phyloP scores from a whole-genome alignment of 2,888 invertebrate species.

The Graphium colonna region DNA sequence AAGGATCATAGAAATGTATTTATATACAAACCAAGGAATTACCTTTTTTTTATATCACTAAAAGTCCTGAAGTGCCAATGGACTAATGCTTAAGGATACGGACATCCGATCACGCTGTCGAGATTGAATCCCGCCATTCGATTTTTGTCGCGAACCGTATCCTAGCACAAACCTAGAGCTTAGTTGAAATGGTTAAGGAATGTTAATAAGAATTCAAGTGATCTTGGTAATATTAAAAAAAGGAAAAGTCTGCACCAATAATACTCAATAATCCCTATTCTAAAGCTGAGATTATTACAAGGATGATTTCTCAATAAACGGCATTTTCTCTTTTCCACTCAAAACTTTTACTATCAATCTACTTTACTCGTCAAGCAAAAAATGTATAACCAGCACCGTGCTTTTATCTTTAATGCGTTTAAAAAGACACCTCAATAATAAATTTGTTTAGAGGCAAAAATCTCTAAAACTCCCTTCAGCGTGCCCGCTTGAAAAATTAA shows the following conservation, averaged over 20 bases:
- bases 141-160: too few species aligned
- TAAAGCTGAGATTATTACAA: not conserved
- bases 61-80: too few species aligned
- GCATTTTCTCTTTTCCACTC: not conserved
- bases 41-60: too few species aligned
- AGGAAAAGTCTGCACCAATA: not conserved
- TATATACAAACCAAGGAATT: too few species aligned
- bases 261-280: not conserved
- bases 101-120: too few species aligned
- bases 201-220: too few species aligned
- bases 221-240: too few species aligned
- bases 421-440: slow-evolving; percentile 9
- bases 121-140: too few species aligned
- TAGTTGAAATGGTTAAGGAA: too few species aligned
- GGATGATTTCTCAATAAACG: not conserved
- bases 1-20: too few species aligned
- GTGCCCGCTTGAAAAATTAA: slow-evolving; percentile 38
- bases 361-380: not conserved
- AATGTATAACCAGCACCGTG: not conserved
- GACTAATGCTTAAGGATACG: too few species aligned
- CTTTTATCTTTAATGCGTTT: not conserved
- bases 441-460: slow-evolving; percentile 16
- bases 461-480: slow-evolving; percentile 1
- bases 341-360: not conserved
- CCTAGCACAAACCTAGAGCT: too few species aligned